Evolutionary conservation across 2,888 invertebrate genomes (phyloP), one percentile per base, ranked within the genome.

Genomic region (Perizoma affinitatum): DNA sequence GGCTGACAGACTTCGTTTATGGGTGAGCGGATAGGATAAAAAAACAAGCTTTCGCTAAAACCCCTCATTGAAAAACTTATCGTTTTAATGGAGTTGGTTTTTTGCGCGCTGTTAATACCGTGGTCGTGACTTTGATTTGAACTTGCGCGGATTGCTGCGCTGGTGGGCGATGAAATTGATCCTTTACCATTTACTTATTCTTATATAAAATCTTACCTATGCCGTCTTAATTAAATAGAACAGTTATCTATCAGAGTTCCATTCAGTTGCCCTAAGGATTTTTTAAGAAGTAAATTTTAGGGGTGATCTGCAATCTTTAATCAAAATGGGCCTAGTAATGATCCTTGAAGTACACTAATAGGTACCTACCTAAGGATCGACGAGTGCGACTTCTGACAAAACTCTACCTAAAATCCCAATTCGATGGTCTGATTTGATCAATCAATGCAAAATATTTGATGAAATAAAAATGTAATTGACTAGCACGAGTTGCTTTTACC

Each of bases 1-100:
- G 73, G 79, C 74, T 88, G 90, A 89, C 89, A 86, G 83, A 76
- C 77, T 83, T 82, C 87, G 80, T 82, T 84, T 88, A 86, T 84
- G 83, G 86, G 75, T 63, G 82, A 83, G 78, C 75, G 75, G 74
- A 75, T 71, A 74, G 74, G 74, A 76, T 74, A 76, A 83, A 84
- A 83, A 85, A 82, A 74, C 61, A 71, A 73, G 70, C n/a, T 70
- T 68, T 77, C 72, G 75, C 74, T 79, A 75, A 80, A 59, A 77
- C 72, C 69, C 67, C 72, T 78, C 76, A 80, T 83, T 83, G 81
- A 83, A 84, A 84, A 84, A 82, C 76, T 79, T 79, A 76, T 79
- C 76, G 77, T 76, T 83, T 78, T 81, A 83, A 82, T 79, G 77
- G 75, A 69, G 52, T 63, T 60, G 63, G 70, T 80, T 81, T 38